Conservation (phyloP, 2,888 invertebrate genomes). For the Andrena dorsata region DNA sequence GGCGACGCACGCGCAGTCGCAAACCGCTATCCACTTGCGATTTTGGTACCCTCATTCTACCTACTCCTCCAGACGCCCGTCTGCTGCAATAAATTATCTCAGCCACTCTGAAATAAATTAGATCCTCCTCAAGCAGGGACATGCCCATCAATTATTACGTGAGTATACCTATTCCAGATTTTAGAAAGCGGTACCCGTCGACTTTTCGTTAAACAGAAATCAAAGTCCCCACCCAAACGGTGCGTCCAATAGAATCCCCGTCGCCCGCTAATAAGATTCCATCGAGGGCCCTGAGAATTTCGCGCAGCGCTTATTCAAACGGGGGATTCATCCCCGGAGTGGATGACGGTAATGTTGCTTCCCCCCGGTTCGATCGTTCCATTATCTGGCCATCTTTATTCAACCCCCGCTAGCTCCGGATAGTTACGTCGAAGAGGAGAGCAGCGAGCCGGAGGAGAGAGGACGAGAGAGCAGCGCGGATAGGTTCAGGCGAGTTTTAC, state of each 20-base stretch:
- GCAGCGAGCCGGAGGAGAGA: neutral
- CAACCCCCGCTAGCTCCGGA: constrained; percentile 63
- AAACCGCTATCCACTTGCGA: constrained; percentile 17
- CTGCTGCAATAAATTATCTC: constrained; percentile 13
- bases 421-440: constrained; percentile 39
- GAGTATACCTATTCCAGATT: neutral
- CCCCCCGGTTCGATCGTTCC: constrained; percentile 66
- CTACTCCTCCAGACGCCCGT: constrained; percentile 1
- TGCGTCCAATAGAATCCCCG: no score
- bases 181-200: neutral
- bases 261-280: neutral
- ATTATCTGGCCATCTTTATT: constrained; percentile 83
- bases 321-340: constrained; percentile 46
- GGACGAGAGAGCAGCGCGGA: constrained; percentile 45
- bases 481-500: constrained; percentile 79
- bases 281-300: constrained; percentile 35
- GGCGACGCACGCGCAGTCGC: constrained; percentile 72
- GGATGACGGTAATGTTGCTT: constrained; percentile 68
- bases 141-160: neutral
- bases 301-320: constrained; percentile 63
- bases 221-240: no score
- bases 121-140: neutral
- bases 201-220: no score
- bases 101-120: neutral
- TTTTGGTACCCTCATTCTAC: constrained; percentile 22